Base-by-base conservation (phyloP, 1,140 invertebrate genomes). In the Anastrepha obliqua region DNA sequence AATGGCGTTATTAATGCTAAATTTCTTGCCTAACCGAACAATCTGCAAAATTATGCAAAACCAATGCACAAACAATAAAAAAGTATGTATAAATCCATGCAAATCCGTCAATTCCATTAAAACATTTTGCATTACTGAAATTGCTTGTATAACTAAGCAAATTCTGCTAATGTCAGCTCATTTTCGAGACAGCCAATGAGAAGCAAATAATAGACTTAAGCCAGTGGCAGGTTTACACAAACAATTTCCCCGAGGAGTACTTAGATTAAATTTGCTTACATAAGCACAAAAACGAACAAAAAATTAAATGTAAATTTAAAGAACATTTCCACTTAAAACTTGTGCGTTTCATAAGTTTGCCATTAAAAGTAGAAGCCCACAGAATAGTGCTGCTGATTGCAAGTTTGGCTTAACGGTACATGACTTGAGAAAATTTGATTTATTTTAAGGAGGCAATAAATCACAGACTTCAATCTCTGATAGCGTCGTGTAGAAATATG, bases 391-490 rank as follows among this genome's bases (percentile, higher is more conserved):
- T 51, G n/a, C 15, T 81, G 74, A 74, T 74, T 74, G 70, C 15
- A 51, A 74, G 17, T 74, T 74, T 81, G 47, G 74, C 55, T 81
- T 81, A 51, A 81, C 74, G 74, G 74, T 81, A 81, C 47, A 81
- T 81, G 47, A 81, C n/a, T 81, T 55, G 47, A 15, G 7, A 17
- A 8, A 17, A 62, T n/a, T 17, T 81, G 74, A 81, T 81, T 81
- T 81, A 81, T 81, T 81, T 81, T 81, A 13, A 7, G 15, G 7
- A 81, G 55, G 47, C 74, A 55, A 81, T 81, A 81, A 81, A 81
- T 81, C 74, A 81, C 74, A 81, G 74, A 81, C 17, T 1, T 51
- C n/a, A 51, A 81, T 81, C 47, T 81, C 47, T 55, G 74, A 81
- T 81, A 81, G 44, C 74, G 15, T 17, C 4, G n/a, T 13, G 13